Conservation (phyloP, 2,888 invertebrate species). For the Idaea aversata region DNA sequence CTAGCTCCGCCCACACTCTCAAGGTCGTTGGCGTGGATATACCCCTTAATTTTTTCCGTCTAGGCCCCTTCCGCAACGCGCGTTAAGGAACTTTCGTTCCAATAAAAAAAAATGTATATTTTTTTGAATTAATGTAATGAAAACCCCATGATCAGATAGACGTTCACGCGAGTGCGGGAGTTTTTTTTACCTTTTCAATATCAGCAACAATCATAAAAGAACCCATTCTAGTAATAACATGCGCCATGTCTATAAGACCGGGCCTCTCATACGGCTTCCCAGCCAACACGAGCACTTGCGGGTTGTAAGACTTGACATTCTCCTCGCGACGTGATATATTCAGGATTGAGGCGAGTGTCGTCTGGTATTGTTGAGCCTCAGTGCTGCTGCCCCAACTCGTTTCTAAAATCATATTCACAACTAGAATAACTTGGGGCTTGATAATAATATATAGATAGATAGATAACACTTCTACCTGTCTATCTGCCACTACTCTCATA, state of each 20-base stretch:
- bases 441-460: too few relatives aligned
- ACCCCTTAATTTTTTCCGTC: too few relatives aligned
- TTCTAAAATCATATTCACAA: constrained; percentile 70
- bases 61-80: too few relatives aligned
- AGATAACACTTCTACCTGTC: too few relatives aligned
- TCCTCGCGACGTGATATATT: constrained; percentile 91
- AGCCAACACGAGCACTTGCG: constrained; percentile 91
- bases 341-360: constrained; percentile 91
- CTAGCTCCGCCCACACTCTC: too few relatives aligned
- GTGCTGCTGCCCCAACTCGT: constrained; percentile 99
- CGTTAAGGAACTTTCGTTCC: too few relatives aligned
- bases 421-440: background rate
- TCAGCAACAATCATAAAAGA: constrained; percentile 95
- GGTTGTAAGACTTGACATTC: constrained; percentile 98
- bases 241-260: constrained; percentile 93
- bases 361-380: constrained; percentile 97
- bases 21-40: too few relatives aligned
- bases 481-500: too few relatives aligned
- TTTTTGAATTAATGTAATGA: too few relatives aligned
- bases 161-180: too few relatives aligned
- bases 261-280: constrained; percentile 92
- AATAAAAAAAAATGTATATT: too few relatives aligned
- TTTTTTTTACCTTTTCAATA: constrained; percentile 83
- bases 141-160: too few relatives aligned
- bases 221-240: constrained; percentile 94